Evolutionary conservation across 2,113 vertebrate species (phyloP).

Genomic region (Elaphurus davidianus): DNA sequence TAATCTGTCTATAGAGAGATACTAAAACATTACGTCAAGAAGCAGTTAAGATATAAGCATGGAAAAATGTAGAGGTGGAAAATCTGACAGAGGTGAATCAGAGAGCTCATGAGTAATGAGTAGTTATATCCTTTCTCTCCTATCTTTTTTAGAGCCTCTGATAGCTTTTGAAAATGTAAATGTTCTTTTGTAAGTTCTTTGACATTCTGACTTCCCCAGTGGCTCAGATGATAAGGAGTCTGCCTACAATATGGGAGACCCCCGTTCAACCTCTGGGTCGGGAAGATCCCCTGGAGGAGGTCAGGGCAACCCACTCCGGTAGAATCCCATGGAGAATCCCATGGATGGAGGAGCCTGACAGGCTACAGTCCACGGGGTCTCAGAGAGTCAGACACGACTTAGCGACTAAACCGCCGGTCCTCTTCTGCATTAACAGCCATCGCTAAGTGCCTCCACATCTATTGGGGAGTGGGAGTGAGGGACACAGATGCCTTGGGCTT

Average conservation of each 20-base stretch:
- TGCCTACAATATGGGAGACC: background rate
- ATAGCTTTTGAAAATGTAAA: background rate
- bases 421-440: background rate
- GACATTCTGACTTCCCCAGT: background rate
- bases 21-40: background rate
- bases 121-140: background rate
- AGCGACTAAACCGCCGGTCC: background rate
- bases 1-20: background rate
- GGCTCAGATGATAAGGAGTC: background rate
- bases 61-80: background rate
- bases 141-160: background rate
- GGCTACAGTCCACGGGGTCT: background rate
- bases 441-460: background rate
- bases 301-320: background rate
- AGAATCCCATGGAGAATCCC: background rate
- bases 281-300: background rate
- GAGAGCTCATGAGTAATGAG: background rate
- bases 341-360: fast-evolving
- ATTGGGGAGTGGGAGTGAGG: background rate
- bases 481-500: background rate
- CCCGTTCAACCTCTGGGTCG: background rate
- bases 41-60: background rate
- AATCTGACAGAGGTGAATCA: background rate
- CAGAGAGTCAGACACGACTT: background rate
- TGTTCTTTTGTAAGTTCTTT: background rate